These are phyloP conservation scores for Trichoplusia ni DNA, from an alignment of 1,140 invertebrate species.

Conservation along the genomic window DNA sequence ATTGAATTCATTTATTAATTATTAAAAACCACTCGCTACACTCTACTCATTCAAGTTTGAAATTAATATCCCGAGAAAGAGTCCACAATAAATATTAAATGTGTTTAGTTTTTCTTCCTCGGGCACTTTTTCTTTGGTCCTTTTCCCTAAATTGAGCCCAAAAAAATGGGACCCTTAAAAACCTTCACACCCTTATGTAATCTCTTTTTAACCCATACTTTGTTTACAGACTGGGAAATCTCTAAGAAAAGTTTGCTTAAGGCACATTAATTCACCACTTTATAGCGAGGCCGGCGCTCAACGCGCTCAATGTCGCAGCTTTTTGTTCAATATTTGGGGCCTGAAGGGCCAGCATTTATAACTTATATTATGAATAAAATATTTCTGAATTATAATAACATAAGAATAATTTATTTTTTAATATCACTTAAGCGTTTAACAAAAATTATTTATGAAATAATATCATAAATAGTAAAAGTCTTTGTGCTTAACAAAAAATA, in stretches of 20 bases:
- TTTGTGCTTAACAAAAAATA: no score
- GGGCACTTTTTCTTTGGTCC: not conserved
- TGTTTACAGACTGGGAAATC: constrained; percentile 19
- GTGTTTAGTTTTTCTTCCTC: not conserved
- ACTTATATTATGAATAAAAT: no score
- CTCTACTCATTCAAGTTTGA: no score
- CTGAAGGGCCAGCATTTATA: not conserved
- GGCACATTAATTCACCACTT: constrained; percentile 7
- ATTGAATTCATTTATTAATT: no score
- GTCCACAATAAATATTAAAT: no score
- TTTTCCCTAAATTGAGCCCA: not conserved
- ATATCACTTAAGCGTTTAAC: no score
- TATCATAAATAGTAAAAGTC: no score
- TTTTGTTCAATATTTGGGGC: not conserved
- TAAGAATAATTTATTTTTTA: no score
- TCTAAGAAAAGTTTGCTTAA: not conserved
- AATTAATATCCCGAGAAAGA: no score
- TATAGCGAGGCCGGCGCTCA: not conserved
- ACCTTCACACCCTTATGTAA: constrained; percentile 2
- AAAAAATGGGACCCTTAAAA: constrained; percentile 10
- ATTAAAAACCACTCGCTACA: no score
- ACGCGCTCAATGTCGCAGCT: constrained; percentile 5
- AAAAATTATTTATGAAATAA: no score
- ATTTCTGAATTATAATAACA: no score
- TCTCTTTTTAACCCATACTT: constrained; percentile 23